Evolutionary conservation across 2,888 invertebrate genomes (phyloP), one percentile per base, ranked within the genome.

Genomic region (Dasypolia templi): DNA sequence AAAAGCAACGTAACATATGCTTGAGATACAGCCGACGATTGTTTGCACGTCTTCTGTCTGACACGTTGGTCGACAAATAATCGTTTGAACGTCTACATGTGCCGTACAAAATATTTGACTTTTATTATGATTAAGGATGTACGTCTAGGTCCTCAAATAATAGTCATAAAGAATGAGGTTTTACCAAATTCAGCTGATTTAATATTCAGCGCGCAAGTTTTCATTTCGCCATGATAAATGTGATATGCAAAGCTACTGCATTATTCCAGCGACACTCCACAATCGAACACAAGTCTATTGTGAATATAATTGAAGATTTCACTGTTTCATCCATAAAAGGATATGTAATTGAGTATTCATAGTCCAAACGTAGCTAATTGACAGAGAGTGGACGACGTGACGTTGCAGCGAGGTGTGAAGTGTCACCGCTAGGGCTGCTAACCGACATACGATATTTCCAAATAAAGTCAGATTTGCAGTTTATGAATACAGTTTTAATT

Each of bases 311-410:
- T 89, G 89, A 86, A 83, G 79, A 86, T 88, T 86, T 83, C 85
- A 80, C 87, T 84, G 71, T 79, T 82, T 72, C 74, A n/a, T 56
- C 91, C 91, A 32, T 88, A 82, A 89, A 92, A 53, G 90, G 92
- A 55, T 29, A 58, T 78, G 84, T 90, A 89, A 92, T 93, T 92
- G 91, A 90, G 91, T 92, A 91, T 93, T 92, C 93, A 90, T 91
- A 88, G 90, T 79, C 81, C 82, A 84, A 83, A 82, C 79, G 75
- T 74, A 77, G 79, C 88, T 93, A 92, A 93, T 93, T 93, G 93
- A 92, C 93, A 92, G 91, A 88, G 80, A 89, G 78, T 78, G 72
- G 85, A 75, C 83, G 87, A 85, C 62, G 85, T 85, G 87, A 87
- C 87, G 68, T 85, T 84, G 87, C 68, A 78, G 76, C 61, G 75